phyloP scores from a whole-genome alignment of 2,797 vertebrate genomes.

The Halcyon badia region DNA sequence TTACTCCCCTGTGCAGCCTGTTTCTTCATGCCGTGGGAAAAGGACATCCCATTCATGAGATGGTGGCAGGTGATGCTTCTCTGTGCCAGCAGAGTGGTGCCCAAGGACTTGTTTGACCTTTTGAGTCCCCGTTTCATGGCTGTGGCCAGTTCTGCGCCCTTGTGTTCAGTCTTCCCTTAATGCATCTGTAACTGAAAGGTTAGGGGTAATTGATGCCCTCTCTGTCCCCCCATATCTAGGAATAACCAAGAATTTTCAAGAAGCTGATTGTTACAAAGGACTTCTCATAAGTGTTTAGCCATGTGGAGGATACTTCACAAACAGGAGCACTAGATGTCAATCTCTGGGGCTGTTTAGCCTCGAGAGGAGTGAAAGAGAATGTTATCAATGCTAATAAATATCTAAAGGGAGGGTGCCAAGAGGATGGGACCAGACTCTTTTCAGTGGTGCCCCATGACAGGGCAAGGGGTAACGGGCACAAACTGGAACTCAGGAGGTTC shows the following conservation, averaged over 20 bases:
- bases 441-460: background rate
- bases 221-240: too few relatives aligned
- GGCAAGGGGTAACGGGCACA: background rate
- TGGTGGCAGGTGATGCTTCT: background rate
- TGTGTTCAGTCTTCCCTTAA: background rate
- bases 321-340: background rate
- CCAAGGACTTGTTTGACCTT: background rate
- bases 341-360: background rate
- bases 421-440: background rate
- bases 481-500: background rate
- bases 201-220: background rate
- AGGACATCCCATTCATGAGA: background rate
- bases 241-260: background rate
- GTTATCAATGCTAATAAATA: background rate
- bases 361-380: background rate
- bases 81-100: too few relatives aligned
- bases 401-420: background rate
- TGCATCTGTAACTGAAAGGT: background rate
- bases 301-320: rapidly evolving
- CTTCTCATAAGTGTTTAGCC: background rate
- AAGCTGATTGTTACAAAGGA: background rate
- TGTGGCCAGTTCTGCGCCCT: background rate
- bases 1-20: too few relatives aligned
- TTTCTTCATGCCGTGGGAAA: background rate
- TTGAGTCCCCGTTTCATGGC: background rate